Conservation (phyloP, 2,113 vertebrate genomes). For the Centropristis striata region DNA sequence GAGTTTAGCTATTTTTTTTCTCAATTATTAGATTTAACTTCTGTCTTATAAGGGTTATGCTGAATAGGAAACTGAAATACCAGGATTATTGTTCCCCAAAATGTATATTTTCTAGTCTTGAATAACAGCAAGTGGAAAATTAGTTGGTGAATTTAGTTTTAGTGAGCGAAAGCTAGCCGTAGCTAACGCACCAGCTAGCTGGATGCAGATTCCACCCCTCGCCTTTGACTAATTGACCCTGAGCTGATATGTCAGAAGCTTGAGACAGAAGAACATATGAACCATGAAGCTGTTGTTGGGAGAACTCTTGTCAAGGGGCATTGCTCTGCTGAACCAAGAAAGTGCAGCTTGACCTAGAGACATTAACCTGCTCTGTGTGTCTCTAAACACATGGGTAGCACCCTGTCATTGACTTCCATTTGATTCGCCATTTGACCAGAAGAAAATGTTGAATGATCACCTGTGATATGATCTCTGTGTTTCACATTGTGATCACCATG, state of each 20-base stretch:
- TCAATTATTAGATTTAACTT: neutral
- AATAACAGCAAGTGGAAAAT: neutral
- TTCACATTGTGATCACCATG: too few relatives aligned
- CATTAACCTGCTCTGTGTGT: constrained; percentile 7
- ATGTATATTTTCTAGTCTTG: too few relatives aligned
- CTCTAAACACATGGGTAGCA: too few relatives aligned
- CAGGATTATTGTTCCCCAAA: neutral
- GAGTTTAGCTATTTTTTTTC: neutral
- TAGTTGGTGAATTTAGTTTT: too few relatives aligned
- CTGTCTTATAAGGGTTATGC: neutral
- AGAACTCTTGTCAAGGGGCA: constrained; percentile 20
- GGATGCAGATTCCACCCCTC: constrained; percentile 49
- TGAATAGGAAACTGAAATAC: neutral
- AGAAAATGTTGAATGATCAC: neutral
- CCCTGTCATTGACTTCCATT: neutral
- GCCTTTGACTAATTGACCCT: constrained; percentile 79
- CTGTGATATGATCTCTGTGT: too few relatives aligned
- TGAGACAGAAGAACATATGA: constrained; percentile 43
- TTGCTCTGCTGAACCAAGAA: constrained; percentile 43
- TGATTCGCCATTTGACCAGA: neutral
- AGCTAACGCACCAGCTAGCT: too few relatives aligned
- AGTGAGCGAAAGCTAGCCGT: too few relatives aligned
- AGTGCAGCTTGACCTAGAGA: constrained; percentile 37
- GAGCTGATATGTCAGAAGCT: constrained; percentile 69
- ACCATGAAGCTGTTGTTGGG: constrained; percentile 27